Conservation (phyloP, 2,797 vertebrate genomes). For the Myotis daubentonii region DNA sequence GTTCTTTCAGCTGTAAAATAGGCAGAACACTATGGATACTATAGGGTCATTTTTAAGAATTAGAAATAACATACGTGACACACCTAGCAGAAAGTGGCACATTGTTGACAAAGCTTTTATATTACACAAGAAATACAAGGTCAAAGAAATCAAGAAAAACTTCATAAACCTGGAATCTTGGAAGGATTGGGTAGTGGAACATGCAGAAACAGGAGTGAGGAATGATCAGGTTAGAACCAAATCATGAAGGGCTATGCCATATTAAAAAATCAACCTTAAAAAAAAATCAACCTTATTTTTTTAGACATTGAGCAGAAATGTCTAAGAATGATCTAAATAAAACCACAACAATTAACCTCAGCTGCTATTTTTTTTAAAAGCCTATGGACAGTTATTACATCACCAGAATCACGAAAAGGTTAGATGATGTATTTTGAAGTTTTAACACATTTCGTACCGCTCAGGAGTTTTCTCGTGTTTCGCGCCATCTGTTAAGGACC, state of each 20-base stretch:
- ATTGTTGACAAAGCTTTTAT: slow-evolving; percentile 12
- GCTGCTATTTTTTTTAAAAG: not conserved
- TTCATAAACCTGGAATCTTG: slow-evolving; percentile 13
- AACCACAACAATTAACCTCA: slow-evolving; percentile 54
- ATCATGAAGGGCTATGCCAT: not conserved
- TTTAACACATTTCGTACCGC: not conserved
- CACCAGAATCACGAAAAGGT: slow-evolving; percentile 48
- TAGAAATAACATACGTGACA: slow-evolving; percentile 39
- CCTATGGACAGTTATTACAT: not conserved
- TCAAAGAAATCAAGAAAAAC: slow-evolving; percentile 39
- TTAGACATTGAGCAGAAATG: slow-evolving; percentile 38
- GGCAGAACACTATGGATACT: not conserved
- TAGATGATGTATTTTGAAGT: not conserved
- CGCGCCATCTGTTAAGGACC: no score
- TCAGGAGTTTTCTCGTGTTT: no score
- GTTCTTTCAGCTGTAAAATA: slow-evolving; percentile 16
- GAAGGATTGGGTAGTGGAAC: not conserved
- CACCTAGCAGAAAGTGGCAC: slow-evolving; percentile 2
- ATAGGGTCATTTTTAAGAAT: slow-evolving; percentile 9
- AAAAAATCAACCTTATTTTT: not conserved
- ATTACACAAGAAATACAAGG: slow-evolving; percentile 27
- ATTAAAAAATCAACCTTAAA: slow-evolving; percentile 10
- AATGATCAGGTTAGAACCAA: slow-evolving; percentile 3
- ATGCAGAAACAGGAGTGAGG: not conserved
- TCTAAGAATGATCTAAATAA: slow-evolving; percentile 9